phyloP scores from a whole-genome alignment of 2,888 invertebrate species.

The Chaetogeoica ovagalla region DNA sequence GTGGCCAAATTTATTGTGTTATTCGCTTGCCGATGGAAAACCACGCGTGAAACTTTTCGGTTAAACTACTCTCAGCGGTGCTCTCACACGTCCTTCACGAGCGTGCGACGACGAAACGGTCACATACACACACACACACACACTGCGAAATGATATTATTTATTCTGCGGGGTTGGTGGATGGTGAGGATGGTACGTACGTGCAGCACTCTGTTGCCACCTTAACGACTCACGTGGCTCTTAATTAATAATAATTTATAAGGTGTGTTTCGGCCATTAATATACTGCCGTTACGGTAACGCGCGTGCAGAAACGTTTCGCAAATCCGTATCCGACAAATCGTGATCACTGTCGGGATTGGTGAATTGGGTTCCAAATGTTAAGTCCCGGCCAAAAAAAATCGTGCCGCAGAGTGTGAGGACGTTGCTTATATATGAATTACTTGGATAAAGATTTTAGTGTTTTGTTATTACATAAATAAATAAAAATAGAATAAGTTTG shows the following conservation, averaged over 20 bases:
- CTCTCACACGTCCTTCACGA: neutral
- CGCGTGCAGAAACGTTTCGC: no score
- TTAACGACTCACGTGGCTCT: neutral
- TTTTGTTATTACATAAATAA: no score
- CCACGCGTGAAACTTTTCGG: neutral
- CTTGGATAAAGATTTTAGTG: no score
- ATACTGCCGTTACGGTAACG: neutral
- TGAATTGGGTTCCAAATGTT: no score
- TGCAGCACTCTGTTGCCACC: neutral
- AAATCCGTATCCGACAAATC: neutral
- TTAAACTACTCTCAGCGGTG: neutral
- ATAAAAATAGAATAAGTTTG: no score
- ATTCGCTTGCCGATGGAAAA: slow-evolving; percentile 8
- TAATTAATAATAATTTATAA: slow-evolving; percentile 27
- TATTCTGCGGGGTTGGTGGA: neutral
- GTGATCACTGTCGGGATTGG: no score
- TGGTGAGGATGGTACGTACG: neutral
- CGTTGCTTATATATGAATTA: no score
- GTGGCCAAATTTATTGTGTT: slow-evolving; percentile 11
- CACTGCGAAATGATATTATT: slow-evolving; percentile 16
- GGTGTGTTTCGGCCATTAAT: neutral
- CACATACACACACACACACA: neutral
- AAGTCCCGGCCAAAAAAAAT: no score
- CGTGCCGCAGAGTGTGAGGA: no score
- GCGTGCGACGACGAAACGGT: neutral